Evolutionary conservation across 2,888 invertebrate genomes (phyloP).

Genomic region (Neuroscelio doddi): DNA sequence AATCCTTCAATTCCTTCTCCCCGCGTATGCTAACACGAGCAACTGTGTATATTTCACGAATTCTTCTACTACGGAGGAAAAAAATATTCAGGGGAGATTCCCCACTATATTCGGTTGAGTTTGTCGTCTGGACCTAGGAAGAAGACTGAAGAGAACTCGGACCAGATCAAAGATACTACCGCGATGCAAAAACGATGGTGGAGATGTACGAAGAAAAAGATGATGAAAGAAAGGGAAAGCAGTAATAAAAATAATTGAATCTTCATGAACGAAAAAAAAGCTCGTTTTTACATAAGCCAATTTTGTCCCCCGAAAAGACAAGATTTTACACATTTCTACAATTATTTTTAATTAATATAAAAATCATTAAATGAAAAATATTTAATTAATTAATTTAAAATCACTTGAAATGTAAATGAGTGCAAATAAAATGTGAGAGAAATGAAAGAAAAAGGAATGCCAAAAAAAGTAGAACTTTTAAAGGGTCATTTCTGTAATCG

Average conservation of each 20-base stretch:
- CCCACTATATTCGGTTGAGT: neutral
- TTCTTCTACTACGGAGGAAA: conserved; percentile 9
- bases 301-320: no score
- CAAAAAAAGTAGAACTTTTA: conserved; percentile 1
- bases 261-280: no score
- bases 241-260: conserved; percentile 3
- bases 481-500: conserved; percentile 12
- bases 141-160: conserved; percentile 7
- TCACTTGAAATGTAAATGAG: no score
- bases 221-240: conserved; percentile 3
- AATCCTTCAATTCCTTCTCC: conserved; percentile 11
- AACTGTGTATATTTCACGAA: conserved; percentile 12
- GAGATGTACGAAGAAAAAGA: neutral
- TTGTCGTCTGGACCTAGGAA: conserved; percentile 9
- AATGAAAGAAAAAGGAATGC: neutral
- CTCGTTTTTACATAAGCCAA: no score
- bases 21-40: conserved; percentile 10
- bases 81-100: conserved; percentile 15
- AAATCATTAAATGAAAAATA: no score
- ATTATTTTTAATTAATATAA: no score
- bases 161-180: conserved; percentile 13
- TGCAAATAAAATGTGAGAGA: no score
- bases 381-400: no score
- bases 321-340: no score
- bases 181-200: conserved; percentile 4